Percentiles rank a stretch among this genome's conserved stretches.
These are phyloP conservation scores for Perccottus glenii DNA, from an alignment of 2,113 vertebrate species.

Conservation along the genomic window DNA sequence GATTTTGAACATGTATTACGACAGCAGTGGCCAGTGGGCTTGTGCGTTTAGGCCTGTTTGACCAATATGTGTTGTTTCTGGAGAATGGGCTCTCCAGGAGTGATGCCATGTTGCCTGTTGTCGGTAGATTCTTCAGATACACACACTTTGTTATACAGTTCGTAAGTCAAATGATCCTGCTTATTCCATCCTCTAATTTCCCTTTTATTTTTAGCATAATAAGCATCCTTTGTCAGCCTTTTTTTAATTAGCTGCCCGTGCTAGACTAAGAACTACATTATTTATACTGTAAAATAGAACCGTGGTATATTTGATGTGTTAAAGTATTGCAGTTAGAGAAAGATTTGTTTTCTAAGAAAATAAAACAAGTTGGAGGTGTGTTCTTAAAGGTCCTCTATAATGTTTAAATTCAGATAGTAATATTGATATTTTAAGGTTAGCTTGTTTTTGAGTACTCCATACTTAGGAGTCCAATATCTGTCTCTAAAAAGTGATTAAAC, in stretches of 20 bases:
- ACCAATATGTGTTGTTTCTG: constrained; percentile 54
- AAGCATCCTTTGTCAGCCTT: background rate
- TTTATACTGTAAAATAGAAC: background rate
- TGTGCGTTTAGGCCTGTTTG: constrained; percentile 19
- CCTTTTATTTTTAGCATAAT: too few relatives aligned
- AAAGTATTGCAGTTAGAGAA: background rate
- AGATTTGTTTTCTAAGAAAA: background rate
- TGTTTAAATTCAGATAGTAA: background rate
- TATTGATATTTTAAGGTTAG: background rate
- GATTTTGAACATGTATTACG: constrained; percentile 24
- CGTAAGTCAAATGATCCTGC: too few relatives aligned
- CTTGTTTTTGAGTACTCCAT: too few relatives aligned
- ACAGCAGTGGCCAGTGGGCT: constrained; percentile 6
- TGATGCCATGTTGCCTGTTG: constrained; percentile 15
- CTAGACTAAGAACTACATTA: background rate
- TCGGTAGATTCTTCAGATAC: constrained; percentile 20
- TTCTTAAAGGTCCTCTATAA: background rate
- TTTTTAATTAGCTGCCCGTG: background rate
- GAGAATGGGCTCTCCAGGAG: constrained; percentile 80
- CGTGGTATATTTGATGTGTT: background rate
- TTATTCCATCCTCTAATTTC: too few relatives aligned
- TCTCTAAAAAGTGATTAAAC: too few relatives aligned
- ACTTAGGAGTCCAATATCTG: too few relatives aligned
- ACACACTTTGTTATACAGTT: background rate
- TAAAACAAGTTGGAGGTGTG: background rate